Evolutionary conservation across 1,140 invertebrate genomes (phyloP).

Genomic region (Halesus radiatus): DNA sequence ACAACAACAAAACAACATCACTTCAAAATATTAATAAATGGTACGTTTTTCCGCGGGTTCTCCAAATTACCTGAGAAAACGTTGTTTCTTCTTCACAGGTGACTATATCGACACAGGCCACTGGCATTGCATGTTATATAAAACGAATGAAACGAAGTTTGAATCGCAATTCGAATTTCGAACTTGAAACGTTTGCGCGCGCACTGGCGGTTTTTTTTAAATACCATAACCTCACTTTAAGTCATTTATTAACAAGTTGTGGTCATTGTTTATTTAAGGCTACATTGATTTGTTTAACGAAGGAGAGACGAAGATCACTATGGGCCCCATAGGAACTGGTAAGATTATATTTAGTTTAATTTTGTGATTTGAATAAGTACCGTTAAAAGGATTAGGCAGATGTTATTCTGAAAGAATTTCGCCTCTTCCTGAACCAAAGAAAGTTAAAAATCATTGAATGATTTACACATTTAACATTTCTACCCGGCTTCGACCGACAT

Average conservation of each 20-base stretch:
- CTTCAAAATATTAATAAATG: background rate
- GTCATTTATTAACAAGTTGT: background rate
- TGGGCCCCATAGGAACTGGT: background rate
- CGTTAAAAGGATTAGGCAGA: too few species aligned
- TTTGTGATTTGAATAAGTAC: too few species aligned
- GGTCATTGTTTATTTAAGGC: background rate
- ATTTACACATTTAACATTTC: too few species aligned
- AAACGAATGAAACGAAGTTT: conserved; percentile 21
- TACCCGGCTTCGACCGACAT: too few species aligned
- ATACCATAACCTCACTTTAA: conserved; percentile 23
- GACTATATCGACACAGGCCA: conserved; percentile 9
- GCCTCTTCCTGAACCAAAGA: too few species aligned
- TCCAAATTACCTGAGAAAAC: background rate
- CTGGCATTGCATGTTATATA: conserved; percentile 10
- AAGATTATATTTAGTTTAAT: background rate
- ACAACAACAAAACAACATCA: background rate
- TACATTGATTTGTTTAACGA: background rate
- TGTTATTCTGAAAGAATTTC: too few species aligned
- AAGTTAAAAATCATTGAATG: too few species aligned
- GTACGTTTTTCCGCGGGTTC: background rate
- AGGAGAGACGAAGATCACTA: background rate
- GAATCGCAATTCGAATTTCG: conserved; percentile 18
- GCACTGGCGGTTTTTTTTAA: background rate
- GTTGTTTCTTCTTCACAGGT: background rate
- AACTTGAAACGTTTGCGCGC: conserved; percentile 27